Evolutionary conservation across 2,113 vertebrate species (phyloP), one percentile per base, ranked within the genome.

Genomic region (Lagopus leucura): DNA sequence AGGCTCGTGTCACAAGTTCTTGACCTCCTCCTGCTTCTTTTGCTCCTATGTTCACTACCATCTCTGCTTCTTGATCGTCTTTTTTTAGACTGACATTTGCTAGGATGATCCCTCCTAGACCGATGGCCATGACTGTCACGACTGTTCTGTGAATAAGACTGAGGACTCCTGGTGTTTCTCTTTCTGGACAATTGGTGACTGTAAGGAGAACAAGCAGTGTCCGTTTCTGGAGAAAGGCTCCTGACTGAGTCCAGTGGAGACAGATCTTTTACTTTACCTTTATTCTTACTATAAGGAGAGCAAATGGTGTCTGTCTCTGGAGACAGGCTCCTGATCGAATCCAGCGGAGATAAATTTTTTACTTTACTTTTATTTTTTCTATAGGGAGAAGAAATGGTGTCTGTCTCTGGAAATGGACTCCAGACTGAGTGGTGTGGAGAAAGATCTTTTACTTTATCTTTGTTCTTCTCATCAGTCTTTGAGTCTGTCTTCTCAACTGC

Each of bases 41-140:
- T 97, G 19, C 71, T 95, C 64, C 84, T 97, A 0, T 95, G 92
- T 88, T 98, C 96, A 85, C 94, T 97, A 61, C 95, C 95, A 8
- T 98, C 98, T 93, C 95, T 97, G 93, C 97, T 98, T 92, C 95
- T 98, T 1, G 98, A 98, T 38, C 84, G 82, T 86, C 75, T 97
- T 70, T 86, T 96, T 92, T 94, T 97, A 28, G 76, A 86, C 15
- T 96, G 96, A 54, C 97, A 95, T 69, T 96, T 97, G 69, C 95
- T 96, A 47, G 8, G 93, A 86, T 95, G 97, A 64, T 97, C 97
- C 82, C 70, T 97, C 61, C 92, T 95, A 58, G 94, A 96, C 48
- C 84, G 86, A 88, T 92, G 94, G 60, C 95, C 84, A 58, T 83
- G 94, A 25, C 89, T 96, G 48, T 93, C 93, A 89, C 82, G 95